Base-by-base conservation (phyloP, 1,140 invertebrate genomes). In the Pachyrhynchus sulphureomaculatus region DNA sequence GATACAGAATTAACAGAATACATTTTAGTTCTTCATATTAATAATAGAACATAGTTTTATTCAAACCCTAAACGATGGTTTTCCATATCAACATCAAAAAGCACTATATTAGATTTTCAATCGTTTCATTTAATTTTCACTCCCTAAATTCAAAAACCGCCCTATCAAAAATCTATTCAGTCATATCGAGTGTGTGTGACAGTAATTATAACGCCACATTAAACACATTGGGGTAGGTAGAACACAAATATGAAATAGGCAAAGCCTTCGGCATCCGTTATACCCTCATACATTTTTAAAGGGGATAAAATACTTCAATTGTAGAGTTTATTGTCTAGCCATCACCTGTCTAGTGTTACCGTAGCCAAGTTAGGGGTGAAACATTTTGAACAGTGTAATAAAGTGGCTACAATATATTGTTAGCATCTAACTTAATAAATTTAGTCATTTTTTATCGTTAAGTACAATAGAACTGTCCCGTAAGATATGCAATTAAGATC, bases 151-250 rank as follows among this genome's bases (percentile, higher is more conserved):
- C 41, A 23, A 20, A 23, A 29, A 29, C 26, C 26, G 41, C 12
- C 15, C 15, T 18, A 44, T 18, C 20, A 20, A 39, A 39, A 39
- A 39, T n/a, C 36, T 39, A 39, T 39, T 5, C 13, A 18, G 36
- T 39, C 15, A 15, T 44, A 20, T 44, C 17, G 10, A 44, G 20
- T 23, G 41, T 44, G 20, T 44, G 41, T 23, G 41, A 44, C 41
- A 44, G 41, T 20, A 18, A 23, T 20, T 20, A 44, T 44, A 44
- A 44, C 41, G 41, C 17, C 20, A 44, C 15, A 44, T 44, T 44
- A 20, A 44, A 44, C 41, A 44, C 41, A 44, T 44, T 44, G 15
- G 26, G 26, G 26, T 29, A 29, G 26, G 26, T 29, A 29, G 26
- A 9, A 29, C 41, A 44, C 20, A 44, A n/a, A 44, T 9, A 44